These are phyloP conservation scores for Aphelinus atriplicis DNA, from an alignment of 1,140 invertebrate species.

Conservation along the genomic window DNA sequence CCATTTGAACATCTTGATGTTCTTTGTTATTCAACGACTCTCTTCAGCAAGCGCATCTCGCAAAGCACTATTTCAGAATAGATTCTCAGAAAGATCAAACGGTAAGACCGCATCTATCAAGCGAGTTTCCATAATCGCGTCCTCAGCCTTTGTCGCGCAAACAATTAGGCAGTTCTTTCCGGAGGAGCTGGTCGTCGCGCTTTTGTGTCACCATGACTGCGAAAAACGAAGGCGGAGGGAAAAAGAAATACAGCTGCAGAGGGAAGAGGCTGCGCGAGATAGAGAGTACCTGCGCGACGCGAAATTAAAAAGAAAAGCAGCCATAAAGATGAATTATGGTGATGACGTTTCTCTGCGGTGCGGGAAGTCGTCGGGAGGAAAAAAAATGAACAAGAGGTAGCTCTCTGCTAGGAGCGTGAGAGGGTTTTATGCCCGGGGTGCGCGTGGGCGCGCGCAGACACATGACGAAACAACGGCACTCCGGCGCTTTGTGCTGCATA, in stretches of 20 bases:
- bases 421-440: constrained; percentile 22
- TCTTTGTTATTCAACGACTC: too few species aligned
- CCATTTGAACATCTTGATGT: too few species aligned
- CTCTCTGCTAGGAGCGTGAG: constrained; percentile 22
- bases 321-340: constrained; percentile 47
- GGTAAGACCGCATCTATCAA: not conserved
- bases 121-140: too few species aligned
- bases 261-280: constrained; percentile 7
- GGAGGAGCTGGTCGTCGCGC: not conserved
- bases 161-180: constrained; percentile 23
- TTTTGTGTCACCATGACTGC: constrained; percentile 36
- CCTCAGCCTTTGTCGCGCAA: constrained; percentile 21
- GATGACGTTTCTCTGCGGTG: constrained; percentile 39
- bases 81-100: not conserved
- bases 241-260: constrained; percentile 2
- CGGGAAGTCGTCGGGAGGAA: constrained; percentile 8
- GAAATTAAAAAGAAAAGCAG: constrained; percentile 42
- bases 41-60: too few species aligned
- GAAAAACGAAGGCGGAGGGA: constrained; percentile 18
- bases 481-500: constrained; percentile 3
- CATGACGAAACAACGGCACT: constrained; percentile 12
- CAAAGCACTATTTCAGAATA: too few species aligned
- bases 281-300: constrained; percentile 30
- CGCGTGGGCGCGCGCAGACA: constrained; percentile 19
- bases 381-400: constrained; percentile 24